Evolutionary conservation across 2,797 vertebrate species (phyloP).

Genomic region (Anisognathus igniventris): DNA sequence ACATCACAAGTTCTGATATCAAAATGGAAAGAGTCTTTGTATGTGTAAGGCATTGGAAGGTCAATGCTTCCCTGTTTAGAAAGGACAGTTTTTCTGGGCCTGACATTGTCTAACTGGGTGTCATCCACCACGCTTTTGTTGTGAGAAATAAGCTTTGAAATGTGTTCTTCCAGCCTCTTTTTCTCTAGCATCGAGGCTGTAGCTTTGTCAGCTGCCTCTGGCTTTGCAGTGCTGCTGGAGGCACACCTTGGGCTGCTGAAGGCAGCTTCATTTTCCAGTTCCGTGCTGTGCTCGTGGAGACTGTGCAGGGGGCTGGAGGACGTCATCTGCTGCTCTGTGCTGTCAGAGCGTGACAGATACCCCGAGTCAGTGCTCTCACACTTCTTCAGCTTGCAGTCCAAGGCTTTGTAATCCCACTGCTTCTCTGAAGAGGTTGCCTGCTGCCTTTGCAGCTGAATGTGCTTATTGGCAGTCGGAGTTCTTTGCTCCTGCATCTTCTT

Average conservation of each 20-base stretch:
- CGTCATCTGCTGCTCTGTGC: constrained; percentile 79
- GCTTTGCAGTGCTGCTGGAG: neutral
- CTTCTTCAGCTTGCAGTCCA: constrained; percentile 73
- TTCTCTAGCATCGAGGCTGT: constrained; percentile 77
- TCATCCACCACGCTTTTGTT: constrained; percentile 92
- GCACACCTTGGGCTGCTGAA: constrained; percentile 54
- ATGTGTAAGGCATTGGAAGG: constrained; percentile 93
- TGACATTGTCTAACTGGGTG: constrained; percentile 86
- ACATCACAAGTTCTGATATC: constrained; percentile 82
- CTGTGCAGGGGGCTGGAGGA: constrained; percentile 76
- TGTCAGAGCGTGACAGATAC: constrained; percentile 87
- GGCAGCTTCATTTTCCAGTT: constrained; percentile 73
- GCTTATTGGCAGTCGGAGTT: constrained; percentile 54
- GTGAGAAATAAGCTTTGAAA: constrained; percentile 91
- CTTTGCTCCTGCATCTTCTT: constrained; percentile 60
- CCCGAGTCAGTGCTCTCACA: constrained; percentile 95
- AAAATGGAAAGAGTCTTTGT: constrained; percentile 97
- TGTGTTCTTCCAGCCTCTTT: constrained; percentile 86
- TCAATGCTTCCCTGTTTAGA: constrained; percentile 97
- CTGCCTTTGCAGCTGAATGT: constrained; percentile 82
- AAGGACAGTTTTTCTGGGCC: constrained; percentile 90
- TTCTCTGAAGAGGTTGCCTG: constrained; percentile 82
- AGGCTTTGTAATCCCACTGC: constrained; percentile 75
- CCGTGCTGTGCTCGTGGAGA: constrained; percentile 76
- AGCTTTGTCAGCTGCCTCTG: constrained; percentile 35